Evolutionary conservation across 2,113 vertebrate genomes (phyloP).

Genomic region (Benitochromis conjunctus): DNA sequence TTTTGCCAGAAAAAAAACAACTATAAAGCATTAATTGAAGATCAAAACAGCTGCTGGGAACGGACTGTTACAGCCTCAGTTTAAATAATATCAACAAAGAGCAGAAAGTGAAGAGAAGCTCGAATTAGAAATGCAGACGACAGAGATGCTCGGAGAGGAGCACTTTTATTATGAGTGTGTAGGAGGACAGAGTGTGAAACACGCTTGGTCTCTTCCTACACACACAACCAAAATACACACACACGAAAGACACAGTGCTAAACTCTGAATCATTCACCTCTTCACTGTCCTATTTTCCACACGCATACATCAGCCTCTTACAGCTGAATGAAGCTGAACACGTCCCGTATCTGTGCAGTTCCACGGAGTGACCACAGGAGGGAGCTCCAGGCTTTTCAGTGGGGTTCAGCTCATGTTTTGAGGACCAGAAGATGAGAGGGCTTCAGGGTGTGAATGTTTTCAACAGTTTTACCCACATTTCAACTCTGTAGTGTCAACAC

Average conservation of each 20-base stretch:
- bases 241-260: not conserved
- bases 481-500: no score
- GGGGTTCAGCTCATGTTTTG: not conserved
- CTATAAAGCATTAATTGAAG: not conserved
- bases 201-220: not conserved
- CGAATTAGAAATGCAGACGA: not conserved
- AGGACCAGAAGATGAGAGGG: not conserved
- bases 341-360: not conserved
- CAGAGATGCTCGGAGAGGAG: not conserved
- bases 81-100: not conserved
- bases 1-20: not conserved
- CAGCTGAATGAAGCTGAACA: not conserved
- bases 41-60: not conserved
- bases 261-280: not conserved
- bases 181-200: not conserved
- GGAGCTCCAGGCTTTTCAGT: not conserved
- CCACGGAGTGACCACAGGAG: not conserved
- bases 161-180: not conserved
- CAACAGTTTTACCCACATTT: not conserved
- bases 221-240: not conserved
- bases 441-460: not conserved
- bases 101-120: not conserved
- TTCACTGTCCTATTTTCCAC: not conserved
- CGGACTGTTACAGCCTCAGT: not conserved
- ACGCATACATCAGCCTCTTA: not conserved